Percentiles rank a stretch among this genome's conserved stretches.
phyloP scores from a whole-genome alignment of 2,888 invertebrate genomes.

The Hanleya hanleyi region DNA sequence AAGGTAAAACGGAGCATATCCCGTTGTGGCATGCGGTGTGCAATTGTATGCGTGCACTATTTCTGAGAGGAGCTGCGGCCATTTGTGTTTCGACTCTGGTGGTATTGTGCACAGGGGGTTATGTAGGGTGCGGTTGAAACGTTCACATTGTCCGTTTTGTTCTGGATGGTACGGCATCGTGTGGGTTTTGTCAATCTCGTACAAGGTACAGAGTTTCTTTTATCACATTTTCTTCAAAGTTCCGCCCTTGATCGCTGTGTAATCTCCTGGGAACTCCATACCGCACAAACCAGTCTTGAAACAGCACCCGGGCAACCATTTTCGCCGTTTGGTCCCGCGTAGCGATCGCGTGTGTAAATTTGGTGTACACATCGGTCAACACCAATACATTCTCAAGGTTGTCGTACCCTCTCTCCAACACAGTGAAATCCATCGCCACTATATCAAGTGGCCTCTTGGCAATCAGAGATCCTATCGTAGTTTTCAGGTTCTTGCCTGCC shows the following conservation, averaged over 20 bases:
- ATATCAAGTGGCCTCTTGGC: slow-evolving; percentile 33
- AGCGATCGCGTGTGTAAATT: slow-evolving; percentile 30
- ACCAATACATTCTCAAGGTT: no score
- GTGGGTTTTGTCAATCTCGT: slow-evolving; percentile 16
- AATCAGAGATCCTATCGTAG: slow-evolving; percentile 25
- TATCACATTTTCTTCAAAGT: slow-evolving; percentile 18
- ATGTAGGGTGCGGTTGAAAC: slow-evolving; percentile 27
- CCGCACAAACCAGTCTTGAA: slow-evolving; percentile 37
- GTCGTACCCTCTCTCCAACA: no score
- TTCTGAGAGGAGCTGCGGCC: not conserved
- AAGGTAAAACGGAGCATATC: not conserved
- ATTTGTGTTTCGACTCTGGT: not conserved
- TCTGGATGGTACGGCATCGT: no score
- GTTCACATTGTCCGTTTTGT: no score
- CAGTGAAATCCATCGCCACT: no score
- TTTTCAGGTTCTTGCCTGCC: slow-evolving; percentile 10
- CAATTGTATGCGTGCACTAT: not conserved
- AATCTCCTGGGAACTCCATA: slow-evolving; percentile 36
- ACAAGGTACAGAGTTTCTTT: slow-evolving; percentile 15
- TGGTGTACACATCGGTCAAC: slow-evolving; percentile 38
- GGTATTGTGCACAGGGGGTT: not conserved
- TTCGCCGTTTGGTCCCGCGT: slow-evolving; percentile 35
- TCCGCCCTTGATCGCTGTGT: slow-evolving; percentile 30
- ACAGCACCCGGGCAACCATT: slow-evolving; percentile 32
- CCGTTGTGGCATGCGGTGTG: not conserved